A percentile compares a stretch with the other conserved stretches of the same genome.
Evolutionary conservation across 2,797 vertebrate genomes (phyloP).

Genomic region (Potorous gilbertii): DNA sequence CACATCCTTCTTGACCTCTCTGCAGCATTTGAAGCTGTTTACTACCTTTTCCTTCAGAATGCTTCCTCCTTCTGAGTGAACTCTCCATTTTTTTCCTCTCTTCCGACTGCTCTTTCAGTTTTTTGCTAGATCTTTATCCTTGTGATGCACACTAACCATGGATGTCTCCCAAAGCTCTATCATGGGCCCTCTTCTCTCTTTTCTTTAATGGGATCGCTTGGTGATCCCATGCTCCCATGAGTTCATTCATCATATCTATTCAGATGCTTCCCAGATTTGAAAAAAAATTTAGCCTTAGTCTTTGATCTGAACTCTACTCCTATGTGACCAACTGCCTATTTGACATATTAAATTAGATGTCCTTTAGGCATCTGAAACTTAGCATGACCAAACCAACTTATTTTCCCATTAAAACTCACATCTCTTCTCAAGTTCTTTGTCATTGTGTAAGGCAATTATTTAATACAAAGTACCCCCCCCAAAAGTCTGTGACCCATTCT

Average conservation of each 20-base stretch:
- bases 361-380: neutral
- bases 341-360: neutral
- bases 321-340: neutral
- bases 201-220: neutral
- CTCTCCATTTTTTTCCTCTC: neutral
- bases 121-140: neutral
- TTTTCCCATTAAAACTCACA: neutral
- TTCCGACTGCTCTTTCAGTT: neutral
- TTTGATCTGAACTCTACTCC: neutral
- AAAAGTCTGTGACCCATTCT: neutral
- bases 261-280: neutral
- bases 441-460: neutral
- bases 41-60: neutral
- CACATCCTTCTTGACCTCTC: neutral
- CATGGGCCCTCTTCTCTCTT: neutral
- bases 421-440: neutral
- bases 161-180: neutral
- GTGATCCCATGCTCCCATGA: neutral
- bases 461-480: neutral
- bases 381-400: neutral
- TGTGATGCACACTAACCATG: neutral
- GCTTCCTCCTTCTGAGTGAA: neutral
- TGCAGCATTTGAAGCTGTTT: neutral
- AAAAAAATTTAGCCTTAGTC: neutral
- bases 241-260: neutral